A percentile compares a stretch with the other conserved stretches of the same genome.
These are phyloP conservation scores for Xenus cinereus DNA, from an alignment of 2,113 vertebrate genomes.

Conservation along the genomic window DNA sequence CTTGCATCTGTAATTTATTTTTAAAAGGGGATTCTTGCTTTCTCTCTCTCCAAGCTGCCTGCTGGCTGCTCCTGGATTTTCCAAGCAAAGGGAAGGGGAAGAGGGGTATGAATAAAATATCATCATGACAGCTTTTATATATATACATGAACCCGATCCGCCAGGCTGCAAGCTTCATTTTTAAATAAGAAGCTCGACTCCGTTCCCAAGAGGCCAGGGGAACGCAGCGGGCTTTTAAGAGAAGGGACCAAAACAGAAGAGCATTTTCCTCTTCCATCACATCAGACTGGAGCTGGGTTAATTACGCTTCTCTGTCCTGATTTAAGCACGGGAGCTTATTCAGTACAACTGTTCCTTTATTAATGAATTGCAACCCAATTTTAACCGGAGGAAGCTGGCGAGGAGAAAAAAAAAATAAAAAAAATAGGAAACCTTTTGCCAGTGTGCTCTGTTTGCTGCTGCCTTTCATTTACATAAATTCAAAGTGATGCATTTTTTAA, in stretches of 20 bases:
- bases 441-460: background rate
- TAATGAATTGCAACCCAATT: slow-evolving; percentile 68
- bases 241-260: slow-evolving; percentile 64
- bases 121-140: slow-evolving; percentile 60
- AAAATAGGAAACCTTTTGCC: slow-evolving; percentile 45
- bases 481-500: slow-evolving; percentile 56
- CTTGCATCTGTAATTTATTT: slow-evolving; percentile 67
- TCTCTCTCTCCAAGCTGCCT: slow-evolving; percentile 43
- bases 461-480: slow-evolving; percentile 60
- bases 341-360: slow-evolving; percentile 68
- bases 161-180: slow-evolving; percentile 58
- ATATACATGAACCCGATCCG: slow-evolving; percentile 30
- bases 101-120: slow-evolving; percentile 73
- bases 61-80: slow-evolving; percentile 65
- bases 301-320: slow-evolving; percentile 59
- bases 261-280: slow-evolving; percentile 55
- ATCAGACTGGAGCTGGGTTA: slow-evolving; percentile 60
- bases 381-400: slow-evolving; percentile 45
- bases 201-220: background rate
- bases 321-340: slow-evolving; percentile 65
- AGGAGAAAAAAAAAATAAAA: background rate
- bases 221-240: slow-evolving; percentile 42
- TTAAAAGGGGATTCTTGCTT: slow-evolving; percentile 62
- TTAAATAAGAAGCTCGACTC: slow-evolving; percentile 55
- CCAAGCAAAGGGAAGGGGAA: slow-evolving; percentile 61